phyloP scores from a whole-genome alignment of 2,797 vertebrate species.

The Premnoplex brunnescens region DNA sequence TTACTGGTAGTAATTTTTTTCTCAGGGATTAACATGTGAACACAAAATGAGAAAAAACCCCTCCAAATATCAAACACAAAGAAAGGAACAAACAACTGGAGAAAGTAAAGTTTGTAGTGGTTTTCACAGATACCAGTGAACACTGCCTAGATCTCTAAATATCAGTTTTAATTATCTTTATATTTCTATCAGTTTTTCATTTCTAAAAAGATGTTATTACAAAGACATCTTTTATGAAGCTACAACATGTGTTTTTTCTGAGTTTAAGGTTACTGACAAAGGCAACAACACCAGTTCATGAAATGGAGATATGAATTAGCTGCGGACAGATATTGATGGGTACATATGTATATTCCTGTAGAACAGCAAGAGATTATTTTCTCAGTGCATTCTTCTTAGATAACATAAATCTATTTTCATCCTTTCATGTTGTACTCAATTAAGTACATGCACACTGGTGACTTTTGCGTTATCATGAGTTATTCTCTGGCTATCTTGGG shows the following conservation, averaged over 20 bases:
- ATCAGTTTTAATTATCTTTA: background rate
- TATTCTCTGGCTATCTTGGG: background rate
- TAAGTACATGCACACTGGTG: background rate
- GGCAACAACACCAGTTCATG: background rate
- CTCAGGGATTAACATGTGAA: background rate
- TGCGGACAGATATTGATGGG: background rate
- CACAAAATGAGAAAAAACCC: background rate
- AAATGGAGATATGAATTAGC: background rate
- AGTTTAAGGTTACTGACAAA: background rate
- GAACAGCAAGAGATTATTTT: background rate
- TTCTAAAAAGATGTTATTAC: background rate
- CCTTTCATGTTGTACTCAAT: background rate
- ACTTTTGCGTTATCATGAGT: conserved; percentile 12
- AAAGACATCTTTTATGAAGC: background rate
- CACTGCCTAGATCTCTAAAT: background rate
- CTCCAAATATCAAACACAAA: background rate
- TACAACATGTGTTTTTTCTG: background rate
- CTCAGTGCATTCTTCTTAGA: background rate
- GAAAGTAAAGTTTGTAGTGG: background rate
- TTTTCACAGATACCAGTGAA: background rate
- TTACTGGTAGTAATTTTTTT: background rate
- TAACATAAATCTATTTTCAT: conserved; percentile 23
- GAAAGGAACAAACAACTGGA: background rate
- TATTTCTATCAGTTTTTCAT: background rate
- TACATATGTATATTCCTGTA: background rate